Conservation (phyloP, 2,113 vertebrate genomes). For the Dipodomys ordii region DNA sequence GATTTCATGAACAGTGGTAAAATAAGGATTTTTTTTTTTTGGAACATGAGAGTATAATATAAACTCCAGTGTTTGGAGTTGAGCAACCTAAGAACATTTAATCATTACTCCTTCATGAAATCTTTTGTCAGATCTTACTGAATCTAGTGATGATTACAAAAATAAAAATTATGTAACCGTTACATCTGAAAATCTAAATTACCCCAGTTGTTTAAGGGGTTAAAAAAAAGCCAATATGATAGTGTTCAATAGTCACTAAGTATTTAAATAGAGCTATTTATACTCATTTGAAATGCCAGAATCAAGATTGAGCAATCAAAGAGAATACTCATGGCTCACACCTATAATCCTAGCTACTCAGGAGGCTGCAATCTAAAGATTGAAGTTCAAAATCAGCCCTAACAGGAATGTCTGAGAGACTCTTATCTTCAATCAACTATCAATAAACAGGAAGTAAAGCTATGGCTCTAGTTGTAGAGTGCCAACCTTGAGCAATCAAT, state of each 20-base stretch:
- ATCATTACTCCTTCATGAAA: neutral
- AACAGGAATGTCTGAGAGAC: too few relatives aligned
- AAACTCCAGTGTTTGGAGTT: neutral
- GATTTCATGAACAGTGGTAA: slow-evolving; percentile 3
- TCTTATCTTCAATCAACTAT: too few relatives aligned
- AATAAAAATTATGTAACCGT: neutral
- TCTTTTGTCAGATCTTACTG: neutral
- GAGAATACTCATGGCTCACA: too few relatives aligned
- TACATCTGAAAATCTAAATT: neutral
- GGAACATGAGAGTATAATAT: neutral
- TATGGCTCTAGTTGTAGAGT: too few relatives aligned
- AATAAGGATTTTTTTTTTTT: neutral
- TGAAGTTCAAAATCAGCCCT: too few relatives aligned
- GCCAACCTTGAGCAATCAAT: too few relatives aligned
- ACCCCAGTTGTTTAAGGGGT: too few relatives aligned
- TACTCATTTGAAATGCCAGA: neutral
- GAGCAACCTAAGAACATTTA: neutral
- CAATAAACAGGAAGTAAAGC: too few relatives aligned
- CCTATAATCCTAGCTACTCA: too few relatives aligned
- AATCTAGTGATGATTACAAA: slow-evolving; percentile 7
- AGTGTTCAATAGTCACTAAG: neutral
- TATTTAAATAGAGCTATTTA: neutral
- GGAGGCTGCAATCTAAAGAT: too few relatives aligned
- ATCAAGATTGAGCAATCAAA: neutral
- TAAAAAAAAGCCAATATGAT: neutral